Conservation (phyloP, 2,113 vertebrate species). For the Eupsittula cactorum region DNA sequence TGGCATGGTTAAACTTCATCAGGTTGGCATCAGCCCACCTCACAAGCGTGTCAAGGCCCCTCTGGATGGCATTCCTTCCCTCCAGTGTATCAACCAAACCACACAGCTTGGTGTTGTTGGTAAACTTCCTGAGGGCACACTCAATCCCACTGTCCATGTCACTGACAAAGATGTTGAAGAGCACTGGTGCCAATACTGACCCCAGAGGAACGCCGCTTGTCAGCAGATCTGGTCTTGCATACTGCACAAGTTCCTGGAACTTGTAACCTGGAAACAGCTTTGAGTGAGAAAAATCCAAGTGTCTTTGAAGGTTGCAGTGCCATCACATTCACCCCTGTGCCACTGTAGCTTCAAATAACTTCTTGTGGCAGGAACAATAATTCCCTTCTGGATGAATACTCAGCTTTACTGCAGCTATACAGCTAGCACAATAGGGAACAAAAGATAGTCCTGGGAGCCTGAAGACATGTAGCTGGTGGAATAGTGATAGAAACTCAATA, state of each 20-base stretch:
- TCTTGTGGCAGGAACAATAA: background rate
- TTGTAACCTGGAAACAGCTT: background rate
- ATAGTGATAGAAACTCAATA: background rate
- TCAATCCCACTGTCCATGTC: background rate
- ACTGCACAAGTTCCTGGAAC: background rate
- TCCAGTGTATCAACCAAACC: background rate
- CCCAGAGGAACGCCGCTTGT: background rate
- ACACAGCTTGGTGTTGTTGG: background rate
- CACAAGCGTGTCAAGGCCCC: too few relatives aligned
- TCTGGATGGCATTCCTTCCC: background rate
- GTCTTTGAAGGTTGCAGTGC: background rate
- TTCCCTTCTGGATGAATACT: background rate
- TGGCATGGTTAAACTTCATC: too few relatives aligned
- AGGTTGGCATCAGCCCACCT: too few relatives aligned
- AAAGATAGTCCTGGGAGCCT: background rate
- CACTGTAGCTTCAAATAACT: background rate
- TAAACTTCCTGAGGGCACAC: background rate
- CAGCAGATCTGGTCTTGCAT: background rate
- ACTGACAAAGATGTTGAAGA: background rate
- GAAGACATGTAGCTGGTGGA: background rate
- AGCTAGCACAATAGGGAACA: background rate
- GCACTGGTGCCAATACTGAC: accelerated
- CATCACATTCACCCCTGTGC: background rate
- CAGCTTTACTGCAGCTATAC: background rate
- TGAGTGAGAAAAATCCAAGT: background rate